Conservation (phyloP, 1,140 invertebrate species). For the Chymomyza costata region DNA sequence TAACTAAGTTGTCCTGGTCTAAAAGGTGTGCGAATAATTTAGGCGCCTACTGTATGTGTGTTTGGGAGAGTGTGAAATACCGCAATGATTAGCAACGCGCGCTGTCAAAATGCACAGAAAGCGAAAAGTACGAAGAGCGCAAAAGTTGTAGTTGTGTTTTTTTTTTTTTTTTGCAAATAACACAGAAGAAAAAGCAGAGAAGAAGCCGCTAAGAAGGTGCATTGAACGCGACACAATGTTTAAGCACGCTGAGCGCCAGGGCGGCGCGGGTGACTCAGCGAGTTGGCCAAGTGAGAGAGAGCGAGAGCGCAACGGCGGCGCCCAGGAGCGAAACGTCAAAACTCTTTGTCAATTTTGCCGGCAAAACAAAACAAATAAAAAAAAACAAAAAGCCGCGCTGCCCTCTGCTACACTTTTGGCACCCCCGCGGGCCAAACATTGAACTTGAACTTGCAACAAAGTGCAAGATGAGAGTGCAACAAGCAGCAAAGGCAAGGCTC, state of each 20-base stretch:
- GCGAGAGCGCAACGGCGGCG: conserved; percentile 21
- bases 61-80: conserved; percentile 47
- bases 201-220: conserved; percentile 57
- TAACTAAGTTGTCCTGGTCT: too few species aligned
- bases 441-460: conserved; percentile 40
- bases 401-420: too few species aligned
- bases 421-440: too few species aligned
- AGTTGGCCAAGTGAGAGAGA: too few species aligned
- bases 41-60: conserved; percentile 5
- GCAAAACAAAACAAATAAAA: conserved; percentile 12
- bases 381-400: conserved; percentile 1
- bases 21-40: too few species aligned
- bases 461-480: too few species aligned
- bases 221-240: conserved; percentile 48
- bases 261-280: too few species aligned
- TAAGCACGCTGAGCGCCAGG: too few species aligned
- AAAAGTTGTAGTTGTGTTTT: too few species aligned
- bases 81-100: conserved; percentile 59
- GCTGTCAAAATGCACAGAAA: conserved; percentile 66
- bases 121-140: conserved; percentile 46
- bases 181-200: conserved; percentile 8
- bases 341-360: conserved; percentile 27
- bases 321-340: conserved; percentile 15
- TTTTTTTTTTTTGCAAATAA: too few species aligned
- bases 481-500: too few species aligned